These are phyloP conservation scores for Willisornis vidua DNA, from an alignment of 2,113 vertebrate genomes.

Conservation along the genomic window DNA sequence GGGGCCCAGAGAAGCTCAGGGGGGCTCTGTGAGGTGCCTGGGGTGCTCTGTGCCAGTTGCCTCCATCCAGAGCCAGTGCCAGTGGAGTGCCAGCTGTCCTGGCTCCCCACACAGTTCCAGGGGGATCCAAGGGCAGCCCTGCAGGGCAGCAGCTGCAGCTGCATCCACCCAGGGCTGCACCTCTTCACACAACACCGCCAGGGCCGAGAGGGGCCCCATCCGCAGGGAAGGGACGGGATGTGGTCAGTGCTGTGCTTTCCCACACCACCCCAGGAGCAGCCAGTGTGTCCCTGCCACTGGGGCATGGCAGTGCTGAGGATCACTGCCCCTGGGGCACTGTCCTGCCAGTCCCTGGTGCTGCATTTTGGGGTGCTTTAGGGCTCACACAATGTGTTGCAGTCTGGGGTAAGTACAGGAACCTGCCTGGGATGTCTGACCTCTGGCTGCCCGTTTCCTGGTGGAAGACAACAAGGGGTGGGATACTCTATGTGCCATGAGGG, in stretches of 20 bases:
- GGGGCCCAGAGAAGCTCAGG: neutral
- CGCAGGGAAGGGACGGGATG: neutral
- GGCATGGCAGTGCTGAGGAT: neutral
- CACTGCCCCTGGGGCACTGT: neutral
- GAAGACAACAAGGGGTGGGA: neutral
- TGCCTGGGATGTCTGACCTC: neutral
- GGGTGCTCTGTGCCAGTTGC: neutral
- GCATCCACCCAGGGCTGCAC: neutral
- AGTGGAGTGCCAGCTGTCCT: neutral
- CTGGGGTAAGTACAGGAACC: neutral
- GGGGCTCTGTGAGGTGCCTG: neutral
- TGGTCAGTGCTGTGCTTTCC: fast-evolving
- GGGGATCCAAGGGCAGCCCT: neutral
- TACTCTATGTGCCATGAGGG: neutral
- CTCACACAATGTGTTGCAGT: fast-evolving
- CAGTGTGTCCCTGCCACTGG: fast-evolving
- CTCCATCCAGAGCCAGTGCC: fast-evolving
- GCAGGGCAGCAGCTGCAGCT: fast-evolving
- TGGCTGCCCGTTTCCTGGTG: neutral
- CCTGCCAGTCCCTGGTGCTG: neutral
- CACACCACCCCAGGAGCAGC: fast-evolving
- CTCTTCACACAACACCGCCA: neutral
- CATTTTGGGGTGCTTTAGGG: neutral
- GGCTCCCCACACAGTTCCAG: neutral
- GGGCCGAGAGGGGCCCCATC: neutral